Evolutionary conservation across 2,113 vertebrate species (phyloP).

Genomic region (Antechinus stuartii): DNA sequence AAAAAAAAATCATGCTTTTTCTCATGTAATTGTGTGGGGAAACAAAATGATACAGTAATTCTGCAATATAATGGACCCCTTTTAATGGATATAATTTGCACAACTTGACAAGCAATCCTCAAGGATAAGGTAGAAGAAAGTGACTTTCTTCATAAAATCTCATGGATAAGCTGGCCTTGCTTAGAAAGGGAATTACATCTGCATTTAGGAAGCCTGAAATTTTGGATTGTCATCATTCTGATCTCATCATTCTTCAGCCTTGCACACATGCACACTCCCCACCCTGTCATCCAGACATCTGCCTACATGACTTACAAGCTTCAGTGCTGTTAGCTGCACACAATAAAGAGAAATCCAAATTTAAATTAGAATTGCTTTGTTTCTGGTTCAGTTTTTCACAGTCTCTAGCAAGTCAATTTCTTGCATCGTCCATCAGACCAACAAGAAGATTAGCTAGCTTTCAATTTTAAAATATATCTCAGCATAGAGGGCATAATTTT

Average conservation of each 20-base stretch:
- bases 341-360: slow-evolving; percentile 72
- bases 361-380: slow-evolving; percentile 28
- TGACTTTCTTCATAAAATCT: slow-evolving; percentile 47
- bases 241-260: slow-evolving; percentile 69
- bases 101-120: slow-evolving; percentile 25
- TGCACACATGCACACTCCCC: slow-evolving; percentile 45
- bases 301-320: slow-evolving; percentile 65
- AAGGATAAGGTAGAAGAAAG: slow-evolving; percentile 52
- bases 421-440: neutral
- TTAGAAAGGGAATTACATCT: slow-evolving; percentile 40
- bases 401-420: neutral
- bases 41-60: slow-evolving; percentile 32
- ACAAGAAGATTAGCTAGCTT: neutral
- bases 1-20: neutral
- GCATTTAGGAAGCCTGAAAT: slow-evolving; percentile 56
- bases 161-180: slow-evolving; percentile 26
- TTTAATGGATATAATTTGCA: slow-evolving; percentile 49
- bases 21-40: slow-evolving; percentile 10
- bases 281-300: slow-evolving; percentile 76
- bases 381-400: slow-evolving; percentile 70
- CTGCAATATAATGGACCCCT: neutral
- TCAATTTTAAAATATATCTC: neutral
- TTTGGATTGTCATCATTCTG: slow-evolving; percentile 63
- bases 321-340: slow-evolving; percentile 45
- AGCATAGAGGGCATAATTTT: neutral